Conservation (phyloP, 2,888 invertebrate species). For the Drosophila meridiana region DNA sequence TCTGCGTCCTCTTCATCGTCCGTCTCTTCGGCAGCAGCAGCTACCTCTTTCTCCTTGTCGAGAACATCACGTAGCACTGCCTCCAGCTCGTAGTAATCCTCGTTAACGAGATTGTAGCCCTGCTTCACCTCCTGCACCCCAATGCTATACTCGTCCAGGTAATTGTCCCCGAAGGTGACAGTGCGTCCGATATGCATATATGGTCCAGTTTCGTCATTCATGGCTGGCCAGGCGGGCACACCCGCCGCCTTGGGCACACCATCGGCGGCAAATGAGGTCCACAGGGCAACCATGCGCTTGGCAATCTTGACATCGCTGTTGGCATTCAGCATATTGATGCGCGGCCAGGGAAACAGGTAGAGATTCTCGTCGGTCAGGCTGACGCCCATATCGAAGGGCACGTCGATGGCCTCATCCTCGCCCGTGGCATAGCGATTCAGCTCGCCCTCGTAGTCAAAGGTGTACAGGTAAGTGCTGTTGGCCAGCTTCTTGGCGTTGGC, state of each 20-base stretch:
- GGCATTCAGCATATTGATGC: constrained; percentile 77
- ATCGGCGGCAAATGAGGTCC: constrained; percentile 84
- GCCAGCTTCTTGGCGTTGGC: constrained; percentile 83
- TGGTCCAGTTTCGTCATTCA: constrained; percentile 83
- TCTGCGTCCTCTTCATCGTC: constrained; percentile 42
- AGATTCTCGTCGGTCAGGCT: constrained; percentile 87
- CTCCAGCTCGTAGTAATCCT: constrained; percentile 81
- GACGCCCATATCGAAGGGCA: constrained; percentile 86
- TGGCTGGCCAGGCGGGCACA: constrained; percentile 80
- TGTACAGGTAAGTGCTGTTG: constrained; percentile 85
- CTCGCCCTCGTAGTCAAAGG: constrained; percentile 86
- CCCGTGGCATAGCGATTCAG: constrained; percentile 82
- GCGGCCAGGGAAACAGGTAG: constrained; percentile 86
- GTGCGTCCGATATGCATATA: constrained; percentile 82
- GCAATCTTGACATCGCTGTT: constrained; percentile 84
- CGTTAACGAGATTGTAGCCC: constrained; percentile 80
- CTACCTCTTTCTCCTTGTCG: constrained; percentile 23
- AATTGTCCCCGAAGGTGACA: constrained; percentile 79
- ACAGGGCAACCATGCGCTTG: constrained; percentile 85
- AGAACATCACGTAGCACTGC: constrained; percentile 44
- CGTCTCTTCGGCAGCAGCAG: constrained; percentile 7
- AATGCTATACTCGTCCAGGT: constrained; percentile 81
- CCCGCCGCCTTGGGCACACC: constrained; percentile 80
- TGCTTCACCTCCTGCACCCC: constrained; percentile 74
- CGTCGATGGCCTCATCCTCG: constrained; percentile 81